Percentiles rank a stretch among this genome's conserved stretches.
Evolutionary conservation across 2,113 vertebrate species (phyloP).

Genomic region (Hydrolagus affinis): DNA sequence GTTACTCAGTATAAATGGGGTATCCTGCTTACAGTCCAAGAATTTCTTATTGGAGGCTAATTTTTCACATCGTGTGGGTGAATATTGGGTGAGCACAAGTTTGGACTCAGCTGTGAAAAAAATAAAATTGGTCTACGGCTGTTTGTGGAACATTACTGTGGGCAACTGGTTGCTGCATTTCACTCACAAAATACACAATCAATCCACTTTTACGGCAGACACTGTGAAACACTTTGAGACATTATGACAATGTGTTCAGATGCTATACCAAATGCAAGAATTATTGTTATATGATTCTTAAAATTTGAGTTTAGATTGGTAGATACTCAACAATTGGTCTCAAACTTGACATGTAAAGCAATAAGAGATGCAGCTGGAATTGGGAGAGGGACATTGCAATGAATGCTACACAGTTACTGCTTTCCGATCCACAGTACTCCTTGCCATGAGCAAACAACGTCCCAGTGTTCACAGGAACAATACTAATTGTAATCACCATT

Average conservation of each 20-base stretch:
- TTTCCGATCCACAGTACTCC: not conserved
- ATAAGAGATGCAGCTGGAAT: not conserved
- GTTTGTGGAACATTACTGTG: no score
- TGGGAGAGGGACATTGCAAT: constrained; percentile 8
- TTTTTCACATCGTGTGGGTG: not conserved
- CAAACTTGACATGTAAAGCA: no score
- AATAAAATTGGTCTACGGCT: no score
- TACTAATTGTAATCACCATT: constrained; percentile 37
- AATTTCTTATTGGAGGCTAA: not conserved
- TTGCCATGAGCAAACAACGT: constrained; percentile 27
- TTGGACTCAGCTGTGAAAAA: no score
- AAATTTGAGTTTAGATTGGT: not conserved
- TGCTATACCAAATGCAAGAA: no score
- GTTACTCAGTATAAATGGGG: not conserved
- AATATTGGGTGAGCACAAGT: no score
- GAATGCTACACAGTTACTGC: constrained; percentile 12
- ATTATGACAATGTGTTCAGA: no score
- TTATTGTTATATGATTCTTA: no score
- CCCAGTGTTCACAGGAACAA: constrained; percentile 35
- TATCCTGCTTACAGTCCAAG: not conserved
- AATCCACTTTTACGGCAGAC: no score
- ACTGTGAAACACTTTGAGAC: no score
- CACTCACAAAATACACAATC: no score
- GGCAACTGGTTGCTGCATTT: no score
- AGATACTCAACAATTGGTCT: not conserved